These are phyloP conservation scores for Dynastes hyllus DNA, from an alignment of 2,888 invertebrate species.

Conservation along the genomic window DNA sequence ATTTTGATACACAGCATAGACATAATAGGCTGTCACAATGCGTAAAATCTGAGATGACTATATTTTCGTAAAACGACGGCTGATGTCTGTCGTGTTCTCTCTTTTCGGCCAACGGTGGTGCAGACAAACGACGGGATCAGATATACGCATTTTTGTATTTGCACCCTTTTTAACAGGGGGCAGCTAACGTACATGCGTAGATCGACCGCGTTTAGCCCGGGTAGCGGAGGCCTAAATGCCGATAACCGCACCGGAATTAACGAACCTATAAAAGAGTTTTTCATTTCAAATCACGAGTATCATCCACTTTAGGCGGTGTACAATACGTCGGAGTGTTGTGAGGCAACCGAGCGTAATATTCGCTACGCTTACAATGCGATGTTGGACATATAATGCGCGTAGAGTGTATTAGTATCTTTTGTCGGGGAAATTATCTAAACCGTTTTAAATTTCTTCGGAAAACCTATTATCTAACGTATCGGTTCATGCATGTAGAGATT, in stretches of 20 bases:
- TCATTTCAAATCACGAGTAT: slow-evolving; percentile 62
- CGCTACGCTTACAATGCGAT: slow-evolving; percentile 20
- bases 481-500: too few relatives aligned
- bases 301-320: slow-evolving; percentile 64
- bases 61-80: slow-evolving; percentile 12
- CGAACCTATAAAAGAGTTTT: slow-evolving; percentile 63
- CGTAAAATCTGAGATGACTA: slow-evolving; percentile 27
- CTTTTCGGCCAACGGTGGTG: background rate
- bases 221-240: slow-evolving; percentile 53
- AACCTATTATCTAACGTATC: too few relatives aligned
- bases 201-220: background rate
- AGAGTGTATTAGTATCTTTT: background rate
- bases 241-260: slow-evolving; percentile 62
- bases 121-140: background rate
- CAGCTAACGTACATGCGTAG: background rate
- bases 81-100: slow-evolving; percentile 11
- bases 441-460: background rate
- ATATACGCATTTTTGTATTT: slow-evolving; percentile 20
- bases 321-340: slow-evolving; percentile 29
- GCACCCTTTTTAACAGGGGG: slow-evolving; percentile 43
- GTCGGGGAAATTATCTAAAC: slow-evolving; percentile 3
- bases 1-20: slow-evolving; percentile 28
- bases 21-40: slow-evolving; percentile 47
- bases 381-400: slow-evolving; percentile 3
- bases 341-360: slow-evolving; percentile 16